Conservation (phyloP, 2,888 invertebrate species). For the Mellilla xanthometata region DNA sequence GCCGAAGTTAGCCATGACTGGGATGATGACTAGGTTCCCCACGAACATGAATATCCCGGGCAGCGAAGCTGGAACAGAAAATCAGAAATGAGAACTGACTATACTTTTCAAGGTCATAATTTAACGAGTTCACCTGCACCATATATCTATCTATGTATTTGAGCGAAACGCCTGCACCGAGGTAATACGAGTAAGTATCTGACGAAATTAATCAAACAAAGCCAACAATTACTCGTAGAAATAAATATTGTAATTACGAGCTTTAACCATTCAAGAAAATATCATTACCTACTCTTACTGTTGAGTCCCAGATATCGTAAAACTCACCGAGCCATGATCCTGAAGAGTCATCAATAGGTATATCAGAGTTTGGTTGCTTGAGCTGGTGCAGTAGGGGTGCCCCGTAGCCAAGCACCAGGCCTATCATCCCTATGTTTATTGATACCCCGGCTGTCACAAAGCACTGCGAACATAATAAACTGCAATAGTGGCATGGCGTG, state of each 20-base stretch:
- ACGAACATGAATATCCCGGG: conserved; percentile 44
- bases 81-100: no score
- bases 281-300: no score
- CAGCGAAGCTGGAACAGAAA: conserved; percentile 53
- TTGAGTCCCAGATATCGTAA: no score
- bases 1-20: conserved; percentile 73
- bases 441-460: conserved; percentile 56
- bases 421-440: conserved; percentile 48
- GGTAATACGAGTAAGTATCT: no score
- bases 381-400: conserved; percentile 80
- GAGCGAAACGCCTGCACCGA: no score
- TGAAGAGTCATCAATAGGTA: conserved; percentile 58
- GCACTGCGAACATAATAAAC: conserved; percentile 39
- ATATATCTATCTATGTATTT: no score
- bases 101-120: no score
- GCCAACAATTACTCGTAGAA: no score
- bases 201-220: no score
- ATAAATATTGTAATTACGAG: no score
- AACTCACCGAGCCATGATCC: conserved; percentile 78
- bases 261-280: no score
- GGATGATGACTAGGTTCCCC: conserved; percentile 47
- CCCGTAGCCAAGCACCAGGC: conserved; percentile 71
- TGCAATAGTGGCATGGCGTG: neutral
- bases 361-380: conserved; percentile 42
- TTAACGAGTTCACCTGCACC: no score